Base-by-base conservation (phyloP, 2,113 vertebrate genomes). In the Alligator sinensis region DNA sequence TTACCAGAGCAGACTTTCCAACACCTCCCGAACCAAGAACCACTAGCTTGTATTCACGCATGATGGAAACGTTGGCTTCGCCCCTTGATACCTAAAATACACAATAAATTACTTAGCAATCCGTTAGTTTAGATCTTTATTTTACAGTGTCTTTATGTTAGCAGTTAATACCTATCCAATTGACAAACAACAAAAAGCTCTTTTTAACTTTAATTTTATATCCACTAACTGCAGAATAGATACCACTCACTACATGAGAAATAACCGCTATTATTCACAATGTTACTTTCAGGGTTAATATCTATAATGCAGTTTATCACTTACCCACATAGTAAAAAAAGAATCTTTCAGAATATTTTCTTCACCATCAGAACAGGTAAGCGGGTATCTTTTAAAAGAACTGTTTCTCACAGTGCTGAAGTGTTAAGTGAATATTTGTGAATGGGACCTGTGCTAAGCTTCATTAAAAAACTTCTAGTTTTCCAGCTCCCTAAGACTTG, bases 11-110 rank as follows among this genome's bases (percentile, higher is more conserved):
- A 97, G 99, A 99, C 97, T 99, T 99, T 97, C 98, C 99, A 91
- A 99, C 99, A 83, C 99, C 99, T 98, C 99, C 99, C 64, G 99
- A 99, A 94, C 99, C 99, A 96, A 99, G 98, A 96, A 99, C 99
- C 63, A 99, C 99, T 95, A 99, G 98, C 98, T 99, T 99, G 98
- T 99, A 99, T 96, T 99, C 99, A 98, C 99, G 99, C 99, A 99
- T 99, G 98, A 95, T 99, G 98, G 94, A 98, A 97, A 90, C 86
- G 81, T 96, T 91, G 78, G 94, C 83, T 98, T 86, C 94, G 95
- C 92, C 85, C 24, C 68, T 91, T 95, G 96, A 97, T 95, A 98
- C 97, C 98, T 98, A 91, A 77, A 98, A 97, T 9, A 90, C 30
- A 96, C 22, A 95, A 92, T 70, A 91, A 84, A 24, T 84, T 60